Evolutionary conservation across 2,797 vertebrate species (phyloP).

Genomic region (Takifugu ocellatus): DNA sequence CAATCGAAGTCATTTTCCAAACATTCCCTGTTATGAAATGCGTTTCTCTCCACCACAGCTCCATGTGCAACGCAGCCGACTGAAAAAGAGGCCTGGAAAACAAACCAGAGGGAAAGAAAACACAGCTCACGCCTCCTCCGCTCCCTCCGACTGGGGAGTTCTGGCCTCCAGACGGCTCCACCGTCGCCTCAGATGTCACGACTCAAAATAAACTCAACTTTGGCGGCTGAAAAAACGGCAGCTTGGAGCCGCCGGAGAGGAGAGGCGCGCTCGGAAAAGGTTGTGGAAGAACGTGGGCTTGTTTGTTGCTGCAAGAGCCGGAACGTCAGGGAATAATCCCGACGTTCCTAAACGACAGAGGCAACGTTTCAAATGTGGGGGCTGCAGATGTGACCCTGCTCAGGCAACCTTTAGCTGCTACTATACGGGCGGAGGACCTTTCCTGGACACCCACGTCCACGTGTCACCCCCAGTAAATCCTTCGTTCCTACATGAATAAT

Average conservation of each 20-base stretch:
- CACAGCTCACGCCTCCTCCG: conserved; percentile 48
- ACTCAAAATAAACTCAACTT: conserved; percentile 77
- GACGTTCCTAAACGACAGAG: too few relatives aligned
- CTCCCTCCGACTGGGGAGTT: conserved; percentile 57
- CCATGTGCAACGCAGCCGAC: conserved; percentile 63
- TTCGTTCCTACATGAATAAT: conserved; percentile 49
- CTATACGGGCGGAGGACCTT: not conserved
- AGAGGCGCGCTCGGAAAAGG: conserved; percentile 39
- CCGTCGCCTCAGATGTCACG: conserved; percentile 66
- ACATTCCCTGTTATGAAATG: conserved; percentile 6
- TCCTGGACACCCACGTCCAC: conserved; percentile 23
- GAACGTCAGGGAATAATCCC: too few relatives aligned
- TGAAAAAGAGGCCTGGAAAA: conserved; percentile 71
- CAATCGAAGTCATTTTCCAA: conserved; percentile 6
- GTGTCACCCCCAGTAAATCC: conserved; percentile 55
- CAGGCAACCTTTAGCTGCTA: too few relatives aligned
- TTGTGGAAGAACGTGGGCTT: conserved; percentile 37
- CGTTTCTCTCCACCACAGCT: conserved; percentile 45
- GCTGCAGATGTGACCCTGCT: too few relatives aligned
- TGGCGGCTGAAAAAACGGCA: conserved; percentile 64
- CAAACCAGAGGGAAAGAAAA: conserved; percentile 78
- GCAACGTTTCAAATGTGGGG: too few relatives aligned
- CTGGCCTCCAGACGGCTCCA: conserved; percentile 54
- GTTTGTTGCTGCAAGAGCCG: conserved; percentile 44
- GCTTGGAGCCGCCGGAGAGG: conserved; percentile 29